Evolutionary conservation across 2,888 invertebrate genomes (phyloP), one percentile per base, ranked within the genome.

Genomic region (Drosophila rubida): DNA sequence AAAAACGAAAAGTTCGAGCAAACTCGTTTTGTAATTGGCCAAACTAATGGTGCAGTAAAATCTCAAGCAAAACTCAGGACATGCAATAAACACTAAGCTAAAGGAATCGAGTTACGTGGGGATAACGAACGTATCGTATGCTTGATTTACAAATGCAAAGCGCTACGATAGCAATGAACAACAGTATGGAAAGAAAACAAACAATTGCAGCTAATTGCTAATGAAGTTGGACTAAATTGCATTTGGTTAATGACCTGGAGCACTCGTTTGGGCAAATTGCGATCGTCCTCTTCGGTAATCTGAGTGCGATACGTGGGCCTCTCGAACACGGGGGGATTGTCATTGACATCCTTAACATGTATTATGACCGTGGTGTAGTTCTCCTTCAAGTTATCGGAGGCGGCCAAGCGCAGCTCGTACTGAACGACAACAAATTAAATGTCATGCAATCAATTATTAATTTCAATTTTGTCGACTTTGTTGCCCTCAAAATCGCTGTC

Each of bases 271-370:
- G 98, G 98, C 88, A 98, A 94, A 92, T 97, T 97, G 89, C 97
- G 94, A 93, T 98, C 97, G 91, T 98, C 98, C 92, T 98, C 98
- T 93, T 98, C 98, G 42, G 97, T 98, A 93, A 98, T 98, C 93
- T 98, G 97, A 53, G 98, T 97, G 90, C 97, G 95, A 93, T 98
- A 98, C 61, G 97, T 97, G 54, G 98, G 97, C 78, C 97, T 93
- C 93, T 97, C 97, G 93, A 99, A 99, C 83, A 97, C 97, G 2
- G 99, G 99, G 44, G 98, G 97, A 93, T 99, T 99, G 94, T 99
- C 99, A 93, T 99, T 99, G 80, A 98, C 98, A 92, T 99, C 98
- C 93, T 97, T 98, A 88, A 98, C 97, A 93, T 98, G 97, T 90
- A 98, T 98, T 90, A 98, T 97, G 79, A 98, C 98, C 39, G 97